These are phyloP conservation scores for Chroicocephalus ridibundus DNA, from an alignment of 2,113 vertebrate species.

Conservation along the genomic window DNA sequence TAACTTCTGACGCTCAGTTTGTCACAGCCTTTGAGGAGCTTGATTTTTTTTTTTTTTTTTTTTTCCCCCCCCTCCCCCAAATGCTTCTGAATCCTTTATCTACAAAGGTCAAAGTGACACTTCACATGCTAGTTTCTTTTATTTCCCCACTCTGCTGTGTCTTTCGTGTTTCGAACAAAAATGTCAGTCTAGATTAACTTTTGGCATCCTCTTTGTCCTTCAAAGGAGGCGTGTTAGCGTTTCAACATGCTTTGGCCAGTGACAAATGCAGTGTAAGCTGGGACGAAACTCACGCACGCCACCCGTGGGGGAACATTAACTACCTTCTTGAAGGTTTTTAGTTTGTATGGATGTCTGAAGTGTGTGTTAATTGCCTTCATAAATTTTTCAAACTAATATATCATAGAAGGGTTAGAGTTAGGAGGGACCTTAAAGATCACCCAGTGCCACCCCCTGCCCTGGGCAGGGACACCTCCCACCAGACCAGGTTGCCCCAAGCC, in stretches of 20 bases:
- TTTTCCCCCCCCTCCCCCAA: not conserved
- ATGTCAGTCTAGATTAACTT: not conserved
- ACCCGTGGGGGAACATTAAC: not conserved
- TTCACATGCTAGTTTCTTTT: not conserved
- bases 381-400: not conserved
- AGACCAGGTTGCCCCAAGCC: too few species aligned
- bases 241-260: accelerated
- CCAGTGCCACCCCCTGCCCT: too few species aligned
- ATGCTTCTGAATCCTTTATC: not conserved
- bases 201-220: not conserved
- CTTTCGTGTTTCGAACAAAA: not conserved
- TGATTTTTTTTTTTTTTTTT: too few species aligned
- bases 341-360: not conserved
- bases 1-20: not conserved
- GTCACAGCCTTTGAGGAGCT: not conserved
- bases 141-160: not conserved
- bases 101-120: not conserved
- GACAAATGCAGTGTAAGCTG: not conserved
- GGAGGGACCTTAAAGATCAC: not conserved
- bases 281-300: not conserved
- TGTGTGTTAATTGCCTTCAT: not conserved
- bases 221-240: not conserved
- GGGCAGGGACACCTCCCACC: too few species aligned
- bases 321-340: not conserved
- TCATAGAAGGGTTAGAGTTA: not conserved